These are phyloP conservation scores for Apteryx mantelli DNA, from an alignment of 2,113 vertebrate species.

Conservation along the genomic window DNA sequence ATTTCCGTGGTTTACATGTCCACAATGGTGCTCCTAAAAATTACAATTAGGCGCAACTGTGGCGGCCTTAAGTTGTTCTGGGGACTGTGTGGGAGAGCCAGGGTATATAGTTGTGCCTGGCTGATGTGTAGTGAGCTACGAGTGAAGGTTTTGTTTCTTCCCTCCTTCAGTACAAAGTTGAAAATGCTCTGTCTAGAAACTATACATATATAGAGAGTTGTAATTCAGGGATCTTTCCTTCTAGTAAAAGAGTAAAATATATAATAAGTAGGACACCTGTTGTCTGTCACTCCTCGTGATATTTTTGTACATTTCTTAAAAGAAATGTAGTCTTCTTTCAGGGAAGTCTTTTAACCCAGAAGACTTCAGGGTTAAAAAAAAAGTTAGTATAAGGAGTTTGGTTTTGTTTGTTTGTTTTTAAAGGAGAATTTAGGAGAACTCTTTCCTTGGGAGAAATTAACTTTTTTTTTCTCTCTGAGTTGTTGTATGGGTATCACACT, in stretches of 20 bases:
- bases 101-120: not conserved
- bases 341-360: not conserved
- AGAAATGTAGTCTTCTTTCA: not conserved
- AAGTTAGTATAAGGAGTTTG: not conserved
- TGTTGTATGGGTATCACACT: not conserved
- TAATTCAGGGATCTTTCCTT: not conserved
- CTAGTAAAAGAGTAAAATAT: not conserved
- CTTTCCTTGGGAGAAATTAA: not conserved
- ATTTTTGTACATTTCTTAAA: not conserved
- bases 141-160: not conserved
- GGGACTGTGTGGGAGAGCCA: not conserved
- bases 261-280: not conserved
- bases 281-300: not conserved
- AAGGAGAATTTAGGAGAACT: not conserved
- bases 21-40: not conserved
- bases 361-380: not conserved
- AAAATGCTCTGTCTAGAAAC: not conserved
- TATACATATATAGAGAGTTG: not conserved
- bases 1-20: not conserved
- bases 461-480: not conserved
- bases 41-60: not conserved
- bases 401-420: not conserved
- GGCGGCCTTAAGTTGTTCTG: not conserved
- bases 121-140: accelerated
- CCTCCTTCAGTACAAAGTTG: not conserved